Evolutionary conservation across 2,113 vertebrate genomes (phyloP).

Genomic region (Podarcis muralis): DNA sequence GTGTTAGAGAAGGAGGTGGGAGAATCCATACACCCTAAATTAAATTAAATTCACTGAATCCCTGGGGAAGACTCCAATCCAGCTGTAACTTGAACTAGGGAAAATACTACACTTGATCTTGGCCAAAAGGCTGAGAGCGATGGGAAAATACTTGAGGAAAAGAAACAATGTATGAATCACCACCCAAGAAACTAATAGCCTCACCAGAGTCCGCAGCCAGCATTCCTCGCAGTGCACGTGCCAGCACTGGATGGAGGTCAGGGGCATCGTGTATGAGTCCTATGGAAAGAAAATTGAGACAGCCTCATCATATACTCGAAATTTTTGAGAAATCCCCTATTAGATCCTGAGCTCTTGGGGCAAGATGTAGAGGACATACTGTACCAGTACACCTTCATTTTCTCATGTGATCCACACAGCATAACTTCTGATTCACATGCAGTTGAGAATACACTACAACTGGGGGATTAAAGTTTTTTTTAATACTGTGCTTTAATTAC

Average conservation of each 20-base stretch:
- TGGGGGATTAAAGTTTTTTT: background rate
- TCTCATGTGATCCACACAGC: background rate
- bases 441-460: background rate
- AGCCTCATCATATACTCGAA: conserved; percentile 27
- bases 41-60: conserved; percentile 1
- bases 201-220: conserved; percentile 99
- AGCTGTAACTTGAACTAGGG: background rate
- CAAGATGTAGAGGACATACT: background rate
- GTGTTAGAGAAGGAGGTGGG: background rate
- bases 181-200: conserved; percentile 57
- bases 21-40: background rate
- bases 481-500: too few relatives aligned
- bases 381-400: background rate
- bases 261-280: conserved; percentile 98
- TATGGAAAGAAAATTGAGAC: conserved; percentile 69
- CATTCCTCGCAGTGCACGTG: conserved; percentile 99
- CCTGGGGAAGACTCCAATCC: conserved; percentile 21
- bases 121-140: background rate
- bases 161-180: conserved; percentile 22
- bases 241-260: conserved; percentile 99
- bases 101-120: background rate
- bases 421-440: background rate
- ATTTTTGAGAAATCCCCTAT: background rate
- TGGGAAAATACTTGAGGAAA: conserved; percentile 6
- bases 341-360: background rate